Conservation (phyloP, 2,888 invertebrate species). For the Falcaria lacertinaria region DNA sequence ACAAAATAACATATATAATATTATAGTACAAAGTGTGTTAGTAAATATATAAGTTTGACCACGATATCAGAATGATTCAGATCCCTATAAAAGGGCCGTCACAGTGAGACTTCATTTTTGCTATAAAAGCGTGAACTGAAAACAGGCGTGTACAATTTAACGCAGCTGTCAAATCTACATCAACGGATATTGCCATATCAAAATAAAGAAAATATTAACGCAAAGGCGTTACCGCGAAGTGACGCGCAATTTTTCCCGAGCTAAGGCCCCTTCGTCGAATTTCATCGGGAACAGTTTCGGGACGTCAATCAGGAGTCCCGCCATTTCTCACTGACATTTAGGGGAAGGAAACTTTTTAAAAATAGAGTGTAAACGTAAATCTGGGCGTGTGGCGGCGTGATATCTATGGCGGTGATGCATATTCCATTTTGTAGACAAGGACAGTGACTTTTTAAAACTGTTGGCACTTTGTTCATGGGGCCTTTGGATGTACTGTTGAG, state of each 20-base stretch:
- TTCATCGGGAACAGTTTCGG: conserved; percentile 34
- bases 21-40: too few species aligned
- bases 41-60: too few species aligned
- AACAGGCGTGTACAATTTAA: not conserved
- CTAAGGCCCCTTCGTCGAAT: conserved; percentile 18
- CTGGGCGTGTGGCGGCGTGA: conserved; percentile 13
- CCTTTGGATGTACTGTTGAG: too few species aligned
- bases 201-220: conserved; percentile 1
- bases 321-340: conserved; percentile 62
- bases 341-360: conserved; percentile 35
- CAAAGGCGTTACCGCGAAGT: conserved; percentile 31
- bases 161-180: not conserved
- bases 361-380: conserved; percentile 27
- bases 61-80: too few species aligned
- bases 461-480: not conserved
- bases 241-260: conserved; percentile 51
- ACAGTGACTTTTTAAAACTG: not conserved
- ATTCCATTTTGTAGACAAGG: conserved; percentile 1
- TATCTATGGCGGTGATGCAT: conserved; percentile 13
- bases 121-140: not conserved
- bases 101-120: too few species aligned
- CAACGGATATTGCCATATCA: not conserved
- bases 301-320: conserved; percentile 60
- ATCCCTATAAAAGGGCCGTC: too few species aligned
- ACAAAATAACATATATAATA: too few species aligned